phyloP scores from a whole-genome alignment of 2,113 vertebrate genomes.

The Accipiter cooperii region DNA sequence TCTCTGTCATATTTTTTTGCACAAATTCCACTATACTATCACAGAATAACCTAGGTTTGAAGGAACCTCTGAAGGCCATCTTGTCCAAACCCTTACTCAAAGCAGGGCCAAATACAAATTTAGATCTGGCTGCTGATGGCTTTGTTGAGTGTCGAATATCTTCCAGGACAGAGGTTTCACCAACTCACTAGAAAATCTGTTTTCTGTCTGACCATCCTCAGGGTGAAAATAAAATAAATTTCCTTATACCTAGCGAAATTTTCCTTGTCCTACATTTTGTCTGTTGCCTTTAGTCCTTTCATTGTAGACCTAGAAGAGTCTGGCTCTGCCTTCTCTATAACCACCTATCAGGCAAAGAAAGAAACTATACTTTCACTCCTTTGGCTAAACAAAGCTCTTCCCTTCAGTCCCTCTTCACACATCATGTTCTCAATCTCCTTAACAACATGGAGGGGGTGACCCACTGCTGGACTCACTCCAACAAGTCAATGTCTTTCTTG shows the following conservation, averaged over 20 bases:
- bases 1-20: background rate
- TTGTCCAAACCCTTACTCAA: background rate
- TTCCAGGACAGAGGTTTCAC: background rate
- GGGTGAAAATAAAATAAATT: background rate
- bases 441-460: background rate
- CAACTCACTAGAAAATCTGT: background rate
- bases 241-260: background rate
- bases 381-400: background rate
- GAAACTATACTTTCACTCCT: background rate
- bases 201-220: background rate
- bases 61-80: background rate
- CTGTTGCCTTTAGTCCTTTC: background rate
- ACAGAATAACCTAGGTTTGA: background rate
- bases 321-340: background rate
- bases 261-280: background rate
- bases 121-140: background rate
- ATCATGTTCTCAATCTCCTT: background rate
- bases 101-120: background rate
- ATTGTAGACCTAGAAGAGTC: background rate
- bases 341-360: background rate
- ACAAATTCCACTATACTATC: background rate
- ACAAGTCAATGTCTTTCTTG: background rate
- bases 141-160: background rate
- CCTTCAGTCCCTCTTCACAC: background rate
- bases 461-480: background rate